These are phyloP conservation scores for Macaca fascicularis DNA, from an alignment of 2,113 vertebrate genomes.

Conservation along the genomic window T2T-MFA8v1.1 NC_088375.1:151133501-151134000, in stretches of 20 bases:
- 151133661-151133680: not conserved
- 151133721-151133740: slow-evolving; percentile 22
- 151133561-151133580: not conserved
- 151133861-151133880: slow-evolving; percentile 28
- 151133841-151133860: slow-evolving; percentile 59
- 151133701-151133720: not conserved
- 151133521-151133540: not conserved
- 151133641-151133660: not conserved
- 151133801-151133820: slow-evolving; percentile 57
- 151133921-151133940: slow-evolving; percentile 60
- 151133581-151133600: not conserved
- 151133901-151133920: slow-evolving; percentile 18
- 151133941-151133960: slow-evolving; percentile 43
- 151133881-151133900: slow-evolving; percentile 54
- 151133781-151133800: slow-evolving; percentile 57
- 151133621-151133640: not conserved
- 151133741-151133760: slow-evolving; percentile 46
- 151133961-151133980: slow-evolving; percentile 58
- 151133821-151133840: slow-evolving; percentile 52
- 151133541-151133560: not conserved
- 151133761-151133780: slow-evolving; percentile 47
- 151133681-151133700: not conserved
- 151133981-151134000: slow-evolving; percentile 21
- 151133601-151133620: not conserved
- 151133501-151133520: not conserved